phyloP scores from a whole-genome alignment of 1,140 invertebrate species.

The Drosophila elegans region DNA sequence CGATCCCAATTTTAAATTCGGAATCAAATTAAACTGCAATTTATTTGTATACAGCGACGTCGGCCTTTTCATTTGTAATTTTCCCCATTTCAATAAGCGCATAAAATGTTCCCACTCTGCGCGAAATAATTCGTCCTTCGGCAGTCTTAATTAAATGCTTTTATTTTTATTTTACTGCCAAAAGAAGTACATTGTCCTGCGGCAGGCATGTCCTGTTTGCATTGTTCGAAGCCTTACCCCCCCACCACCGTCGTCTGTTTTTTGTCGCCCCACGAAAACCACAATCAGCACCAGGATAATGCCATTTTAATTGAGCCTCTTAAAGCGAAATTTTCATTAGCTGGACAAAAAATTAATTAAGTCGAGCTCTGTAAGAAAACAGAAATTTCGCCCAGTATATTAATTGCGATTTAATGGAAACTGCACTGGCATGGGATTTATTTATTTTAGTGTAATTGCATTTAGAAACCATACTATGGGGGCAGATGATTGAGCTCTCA shows the following conservation, averaged over 20 bases:
- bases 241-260: conserved; percentile 5
- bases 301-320: conserved; percentile 65
- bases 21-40: conserved; percentile 37
- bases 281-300: conserved; percentile 54
- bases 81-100: conserved; percentile 30
- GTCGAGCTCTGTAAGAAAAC: conserved; percentile 52
- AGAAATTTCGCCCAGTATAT: conserved; percentile 5
- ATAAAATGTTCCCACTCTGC: conserved; percentile 10
- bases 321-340: conserved; percentile 42
- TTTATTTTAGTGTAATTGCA: conserved; percentile 36
- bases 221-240: conserved; percentile 24
- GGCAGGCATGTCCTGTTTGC: conserved; percentile 39
- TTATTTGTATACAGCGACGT: conserved; percentile 7
- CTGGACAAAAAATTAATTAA: conserved; percentile 62
- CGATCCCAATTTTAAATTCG: conserved; percentile 22
- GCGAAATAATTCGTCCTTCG: conserved; percentile 19
- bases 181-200: conserved; percentile 41
- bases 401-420: conserved; percentile 38
- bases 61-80: conserved; percentile 2
- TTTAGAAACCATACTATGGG: background rate
- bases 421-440: conserved; percentile 8
- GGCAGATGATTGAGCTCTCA: background rate
- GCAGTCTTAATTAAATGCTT: conserved; percentile 47
- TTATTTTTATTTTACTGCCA: conserved; percentile 40
- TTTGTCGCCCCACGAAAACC: background rate